A percentile compares a stretch with the other conserved stretches of the same genome.
These are phyloP conservation scores for Ispidina picta DNA, from an alignment of 2,797 vertebrate genomes.

Conservation along the genomic window DNA sequence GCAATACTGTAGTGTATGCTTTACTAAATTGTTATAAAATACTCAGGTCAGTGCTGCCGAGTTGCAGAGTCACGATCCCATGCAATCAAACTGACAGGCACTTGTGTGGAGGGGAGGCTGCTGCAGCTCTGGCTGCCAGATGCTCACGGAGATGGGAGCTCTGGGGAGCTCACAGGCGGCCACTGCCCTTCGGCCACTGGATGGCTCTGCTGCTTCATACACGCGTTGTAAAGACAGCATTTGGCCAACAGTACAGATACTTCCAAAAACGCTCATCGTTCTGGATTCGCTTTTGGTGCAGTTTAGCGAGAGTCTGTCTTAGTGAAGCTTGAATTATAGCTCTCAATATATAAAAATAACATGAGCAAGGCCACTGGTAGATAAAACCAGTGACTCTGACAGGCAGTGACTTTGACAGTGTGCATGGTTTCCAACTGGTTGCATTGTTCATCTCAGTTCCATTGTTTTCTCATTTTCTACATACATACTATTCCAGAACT, in stretches of 20 bases:
- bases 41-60: background rate
- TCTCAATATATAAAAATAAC: background rate
- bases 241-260: background rate
- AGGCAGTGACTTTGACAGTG: background rate
- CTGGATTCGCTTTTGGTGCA: background rate
- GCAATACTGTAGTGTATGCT: too few species aligned
- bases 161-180: background rate
- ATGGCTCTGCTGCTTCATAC: conserved; percentile 19
- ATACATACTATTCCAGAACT: background rate
- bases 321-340: background rate
- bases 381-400: background rate
- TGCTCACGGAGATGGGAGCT: background rate
- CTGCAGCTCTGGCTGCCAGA: background rate
- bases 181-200: conserved; percentile 9
- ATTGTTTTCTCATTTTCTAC: background rate
- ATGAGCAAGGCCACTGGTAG: background rate
- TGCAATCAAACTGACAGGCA: background rate
- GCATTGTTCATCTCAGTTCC: background rate
- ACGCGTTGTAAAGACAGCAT: background rate
- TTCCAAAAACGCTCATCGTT: rapidly evolving
- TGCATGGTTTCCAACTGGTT: background rate
- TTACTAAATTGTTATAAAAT: background rate
- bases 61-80: background rate
- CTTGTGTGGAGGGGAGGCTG: background rate
- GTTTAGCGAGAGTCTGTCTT: background rate